Evolutionary conservation across 2,888 invertebrate species (phyloP), one percentile per base, ranked within the genome.

Genomic region (Protodeltote pygarga): DNA sequence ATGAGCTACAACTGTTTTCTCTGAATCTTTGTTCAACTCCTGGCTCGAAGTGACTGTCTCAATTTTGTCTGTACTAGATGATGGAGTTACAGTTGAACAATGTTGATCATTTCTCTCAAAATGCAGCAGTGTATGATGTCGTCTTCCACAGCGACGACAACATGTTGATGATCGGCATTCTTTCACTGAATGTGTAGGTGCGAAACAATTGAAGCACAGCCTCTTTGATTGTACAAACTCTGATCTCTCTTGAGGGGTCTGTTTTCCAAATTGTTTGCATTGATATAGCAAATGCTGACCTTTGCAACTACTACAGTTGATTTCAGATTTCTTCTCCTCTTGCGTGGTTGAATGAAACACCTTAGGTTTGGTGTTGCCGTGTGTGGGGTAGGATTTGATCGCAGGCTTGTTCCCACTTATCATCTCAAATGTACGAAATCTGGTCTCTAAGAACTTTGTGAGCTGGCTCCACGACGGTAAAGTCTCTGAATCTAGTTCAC

Each of bases 171-270:
- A 2, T 14, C 34, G 23, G 11, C 23, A 34, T n/a, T 23, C 13
- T 34, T 14, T 34, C 6, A 50, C 50, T n/a, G 14, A 17, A 21
- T 50, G 40, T 3, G 40, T 35, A 10, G 50, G 15, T 20, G 50
- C 21, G 8, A 50, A 31, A 9, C 44, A 50, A 35, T 50, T 50
- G 17, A 44, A 50, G 14, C 50, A 50, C 11, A 50, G 19, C 11
- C 29, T 44, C 15, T 31, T 24, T 35, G 24, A 20, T 35, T 47
- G 34, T 19, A 39, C 31, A 39, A 35, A 44, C 11, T 44, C 34
- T 19, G 14, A 13, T 44, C 50, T 44, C 25, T 44, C 39, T 39
- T 35, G 6, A 8, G 50, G 34, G 16, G 37, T 17, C 15, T 35
- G 17, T 5, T 29, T 23, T 11, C 8, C 14, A 31, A 50, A 50